Base-by-base conservation (phyloP, 2,113 vertebrate species). In the Hypomesus transpacificus region DNA sequence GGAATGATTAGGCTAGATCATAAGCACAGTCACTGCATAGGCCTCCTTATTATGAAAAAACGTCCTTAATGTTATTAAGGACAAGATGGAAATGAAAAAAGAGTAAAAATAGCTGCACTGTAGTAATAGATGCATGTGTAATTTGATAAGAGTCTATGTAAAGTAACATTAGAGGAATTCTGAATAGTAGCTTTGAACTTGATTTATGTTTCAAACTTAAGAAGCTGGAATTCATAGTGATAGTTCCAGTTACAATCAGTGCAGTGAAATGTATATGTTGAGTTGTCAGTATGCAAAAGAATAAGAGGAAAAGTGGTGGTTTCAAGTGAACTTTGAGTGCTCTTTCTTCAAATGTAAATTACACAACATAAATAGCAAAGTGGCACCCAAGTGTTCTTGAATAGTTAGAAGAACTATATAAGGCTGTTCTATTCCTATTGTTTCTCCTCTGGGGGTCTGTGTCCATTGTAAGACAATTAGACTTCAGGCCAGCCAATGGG, bases 371-470 rank as follows among this genome's bases (percentile, higher is more conserved):
- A 64, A 64, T 34, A 16, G 31, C 31, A 6, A 39, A n/a, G 62
- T 46, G 80, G 73, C 78, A 71, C 50, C 14, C 77, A 75, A 66
- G 66, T 46, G 75, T 82, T 80, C 22, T 66, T 74, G 78, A 76
- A 75, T 78, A 66, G 70, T 65, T 80, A 22, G 26, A 51, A 60
- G 67, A 75, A 73, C 80, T 82, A 82, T 86, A 84, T 87, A 88
- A 85, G 89, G 88, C 73, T 81, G 77, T 86, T 85, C 87, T 89
- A 87, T 89, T 90, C 72, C 81, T 76, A 82, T 50, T 76, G 81
- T 75, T 76, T 81, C 84, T 84, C 75, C 87, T 83, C 76, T 73
- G 65, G 81, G 85, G 85, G 69, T 75, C 69, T 61, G 85, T 85
- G 83, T 85, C 78, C 68, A 52, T 72, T 16, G 28, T 9, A 50